A percentile compares a stretch with the other conserved stretches of the same genome.
These are phyloP conservation scores for Etheostoma spectabile DNA, from an alignment of 2,113 vertebrate species.

Conservation along the genomic window DNA sequence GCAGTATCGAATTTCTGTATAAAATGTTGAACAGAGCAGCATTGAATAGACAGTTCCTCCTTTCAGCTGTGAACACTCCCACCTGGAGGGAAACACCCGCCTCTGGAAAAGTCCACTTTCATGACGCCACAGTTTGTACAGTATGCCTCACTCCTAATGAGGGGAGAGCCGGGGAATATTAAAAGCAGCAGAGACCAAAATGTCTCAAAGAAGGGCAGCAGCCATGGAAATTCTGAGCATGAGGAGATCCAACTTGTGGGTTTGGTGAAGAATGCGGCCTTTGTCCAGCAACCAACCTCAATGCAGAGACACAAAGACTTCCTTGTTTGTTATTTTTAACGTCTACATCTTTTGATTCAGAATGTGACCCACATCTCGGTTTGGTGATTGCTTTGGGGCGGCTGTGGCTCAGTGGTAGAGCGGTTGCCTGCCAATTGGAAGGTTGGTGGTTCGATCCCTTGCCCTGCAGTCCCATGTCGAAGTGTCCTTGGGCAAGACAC, in stretches of 20 bases:
- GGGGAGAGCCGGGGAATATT: slow-evolving; percentile 18
- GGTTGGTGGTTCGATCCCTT: too few relatives aligned
- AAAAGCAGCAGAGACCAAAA: slow-evolving; percentile 41
- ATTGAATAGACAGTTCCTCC: slow-evolving; percentile 59
- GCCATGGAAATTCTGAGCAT: slow-evolving; percentile 70
- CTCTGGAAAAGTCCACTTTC: slow-evolving; percentile 70
- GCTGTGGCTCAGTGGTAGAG: too few relatives aligned
- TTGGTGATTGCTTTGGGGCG: slow-evolving; percentile 35
- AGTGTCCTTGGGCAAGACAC: too few relatives aligned
- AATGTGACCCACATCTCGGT: slow-evolving; percentile 46
- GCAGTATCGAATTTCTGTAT: slow-evolving; percentile 43
- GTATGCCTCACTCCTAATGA: slow-evolving; percentile 27
- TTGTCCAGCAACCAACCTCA: slow-evolving; percentile 52
- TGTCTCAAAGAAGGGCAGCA: slow-evolving; percentile 33
- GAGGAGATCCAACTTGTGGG: slow-evolving; percentile 33
- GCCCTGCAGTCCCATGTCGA: too few relatives aligned
- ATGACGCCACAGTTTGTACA: slow-evolving; percentile 62
- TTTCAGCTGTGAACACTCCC: slow-evolving; percentile 45
- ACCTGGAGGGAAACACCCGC: slow-evolving; percentile 55
- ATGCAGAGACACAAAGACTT: slow-evolving; percentile 48
- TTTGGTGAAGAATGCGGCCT: slow-evolving; percentile 58
- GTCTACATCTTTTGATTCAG: slow-evolving; percentile 23
- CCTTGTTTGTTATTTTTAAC: slow-evolving; percentile 68
- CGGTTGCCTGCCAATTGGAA: too few relatives aligned
- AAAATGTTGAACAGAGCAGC: slow-evolving; percentile 43